Base-by-base conservation (phyloP, 1,140 invertebrate genomes). In the Saccostrea cuccullata region DNA sequence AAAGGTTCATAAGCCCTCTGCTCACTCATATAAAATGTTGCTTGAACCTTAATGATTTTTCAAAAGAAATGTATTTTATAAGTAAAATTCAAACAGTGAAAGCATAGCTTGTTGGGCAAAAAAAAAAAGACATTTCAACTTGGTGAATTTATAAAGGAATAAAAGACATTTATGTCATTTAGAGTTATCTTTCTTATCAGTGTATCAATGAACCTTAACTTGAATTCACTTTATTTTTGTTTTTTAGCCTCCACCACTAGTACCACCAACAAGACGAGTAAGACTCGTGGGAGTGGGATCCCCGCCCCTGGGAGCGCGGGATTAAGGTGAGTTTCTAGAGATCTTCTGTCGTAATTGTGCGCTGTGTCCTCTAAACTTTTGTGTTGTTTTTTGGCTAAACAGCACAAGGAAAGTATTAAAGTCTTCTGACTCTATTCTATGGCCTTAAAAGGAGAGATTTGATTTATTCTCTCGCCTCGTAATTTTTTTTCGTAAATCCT, bases 361-460 rank as follows among this genome's bases (percentile, higher is more conserved):
- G 26, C 13, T 36, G 70, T 77, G 70, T 30, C 26, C 26, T 30
- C 70, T 26, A 26, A 77, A 30, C 23, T 77, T 20, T 30, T 77
- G 70, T 77, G 70, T 77, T 77, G 70, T 77, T 47, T 47, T 36
- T 77, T 77, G 70, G 70, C 70, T 77, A 77, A 26, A 60, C 58
- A 60, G 20, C 13, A 64, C n/a, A 64, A 64, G 15, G n/a, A n/a
- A n/a, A 64, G 17, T 64, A 17, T 64, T 20, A 20, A 64, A 20
- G n/a, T 64, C 58, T 6, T 64, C 17, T 64, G 17, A 20, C 58
- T 64, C 17, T 64, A 5, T 20, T 64, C 15, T 20, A 64, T 64
- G 5, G 17, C n/a, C 58, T n/a, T 20, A 3, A 20, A 64, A 64
- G 58, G 58, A 64, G 17, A 20, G 20, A 64, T 20, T n/a, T 64